phyloP scores from a whole-genome alignment of 2,113 vertebrate species.

The Cardinalis cardinalis region DNA sequence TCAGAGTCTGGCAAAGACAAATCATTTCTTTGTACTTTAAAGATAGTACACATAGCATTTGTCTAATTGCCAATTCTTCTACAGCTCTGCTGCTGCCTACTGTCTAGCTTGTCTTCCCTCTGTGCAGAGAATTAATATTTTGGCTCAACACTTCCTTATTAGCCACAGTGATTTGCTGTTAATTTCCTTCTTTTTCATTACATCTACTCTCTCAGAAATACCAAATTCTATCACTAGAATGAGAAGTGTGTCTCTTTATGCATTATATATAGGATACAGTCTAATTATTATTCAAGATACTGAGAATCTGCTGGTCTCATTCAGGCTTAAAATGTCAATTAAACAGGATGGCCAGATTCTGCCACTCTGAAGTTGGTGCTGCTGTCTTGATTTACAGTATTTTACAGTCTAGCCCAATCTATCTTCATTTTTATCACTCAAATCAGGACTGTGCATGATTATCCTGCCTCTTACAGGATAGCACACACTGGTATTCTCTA shows the following conservation, averaged over 20 bases:
- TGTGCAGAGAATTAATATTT: constrained; percentile 42
- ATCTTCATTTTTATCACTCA: not conserved
- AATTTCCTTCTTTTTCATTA: constrained; percentile 29
- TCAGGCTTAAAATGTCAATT: constrained; percentile 34
- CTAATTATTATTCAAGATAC: constrained; percentile 16
- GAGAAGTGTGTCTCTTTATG: not conserved
- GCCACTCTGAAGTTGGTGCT: not conserved
- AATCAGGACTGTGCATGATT: not conserved
- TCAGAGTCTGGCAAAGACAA: constrained; percentile 65
- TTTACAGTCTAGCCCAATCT: not conserved
- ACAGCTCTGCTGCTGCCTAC: not conserved
- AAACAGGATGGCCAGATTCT: not conserved
- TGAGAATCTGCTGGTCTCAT: not conserved
- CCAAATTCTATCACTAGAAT: not conserved
- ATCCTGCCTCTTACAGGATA: not conserved
- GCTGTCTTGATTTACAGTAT: not conserved
- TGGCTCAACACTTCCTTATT: constrained; percentile 51
- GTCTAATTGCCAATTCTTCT: constrained; percentile 66
- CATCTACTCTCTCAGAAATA: constrained; percentile 19
- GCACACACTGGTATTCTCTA: not conserved
- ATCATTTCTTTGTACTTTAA: constrained; percentile 66
- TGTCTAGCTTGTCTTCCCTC: constrained; percentile 52
- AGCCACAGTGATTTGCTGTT: constrained; percentile 15
- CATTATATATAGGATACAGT: not conserved
- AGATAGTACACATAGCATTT: constrained; percentile 46